phyloP scores from a whole-genome alignment of 2,113 vertebrate species.

The Bagarius yarrelli region DNA sequence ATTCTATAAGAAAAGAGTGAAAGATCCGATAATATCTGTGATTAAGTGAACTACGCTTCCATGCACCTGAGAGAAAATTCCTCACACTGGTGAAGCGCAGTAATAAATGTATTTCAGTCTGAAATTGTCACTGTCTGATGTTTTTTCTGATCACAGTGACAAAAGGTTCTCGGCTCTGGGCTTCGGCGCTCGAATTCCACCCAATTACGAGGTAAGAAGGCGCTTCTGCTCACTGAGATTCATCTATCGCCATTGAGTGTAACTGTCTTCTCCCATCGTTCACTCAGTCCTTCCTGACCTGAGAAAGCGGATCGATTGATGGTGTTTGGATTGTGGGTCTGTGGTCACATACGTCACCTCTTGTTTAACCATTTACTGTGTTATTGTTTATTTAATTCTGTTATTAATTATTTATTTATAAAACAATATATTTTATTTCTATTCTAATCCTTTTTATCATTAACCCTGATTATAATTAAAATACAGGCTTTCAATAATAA shows the following conservation, averaged over 20 bases:
- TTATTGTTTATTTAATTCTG: too few species aligned
- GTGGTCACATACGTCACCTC: constrained; percentile 16
- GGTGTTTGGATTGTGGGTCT: constrained; percentile 38
- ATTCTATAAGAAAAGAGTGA: background rate
- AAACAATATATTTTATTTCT: too few species aligned
- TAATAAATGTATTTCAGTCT: background rate
- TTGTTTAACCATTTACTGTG: too few species aligned
- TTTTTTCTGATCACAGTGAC: constrained; percentile 75
- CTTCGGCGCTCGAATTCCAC: constrained; percentile 93
- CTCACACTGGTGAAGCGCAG: background rate
- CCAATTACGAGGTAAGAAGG: constrained; percentile 86
- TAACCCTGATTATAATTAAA: too few species aligned
- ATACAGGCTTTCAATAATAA: too few species aligned
- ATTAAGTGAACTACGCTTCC: background rate
- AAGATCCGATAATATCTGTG: background rate
- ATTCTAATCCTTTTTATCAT: too few species aligned
- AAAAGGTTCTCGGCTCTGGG: constrained; percentile 95
- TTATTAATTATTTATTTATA: too few species aligned
- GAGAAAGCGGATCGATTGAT: constrained; percentile 4
- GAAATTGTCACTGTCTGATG: constrained; percentile 1
- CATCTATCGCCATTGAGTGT: constrained; percentile 7
- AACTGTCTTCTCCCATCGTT: background rate
- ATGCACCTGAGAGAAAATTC: background rate
- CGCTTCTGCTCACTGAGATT: background rate
- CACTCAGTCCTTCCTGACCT: constrained; percentile 28